Conservation (phyloP, 2,888 invertebrate species). For the Nebria brevicollis region DNA sequence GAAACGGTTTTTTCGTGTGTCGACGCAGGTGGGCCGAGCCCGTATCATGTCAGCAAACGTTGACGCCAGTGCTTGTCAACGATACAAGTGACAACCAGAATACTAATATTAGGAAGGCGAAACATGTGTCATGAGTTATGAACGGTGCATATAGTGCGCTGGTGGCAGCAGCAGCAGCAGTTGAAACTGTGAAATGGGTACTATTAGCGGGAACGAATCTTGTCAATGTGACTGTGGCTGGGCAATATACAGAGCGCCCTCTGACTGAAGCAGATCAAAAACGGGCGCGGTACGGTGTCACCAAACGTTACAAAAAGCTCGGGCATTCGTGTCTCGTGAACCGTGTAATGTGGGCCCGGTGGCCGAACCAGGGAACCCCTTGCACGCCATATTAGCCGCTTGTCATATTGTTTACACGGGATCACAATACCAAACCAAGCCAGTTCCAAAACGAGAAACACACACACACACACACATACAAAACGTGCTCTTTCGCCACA, state of each 20-base stretch:
- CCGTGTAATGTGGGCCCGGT: constrained; percentile 53
- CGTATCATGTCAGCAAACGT: constrained; percentile 53
- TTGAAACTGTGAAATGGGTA: constrained; percentile 49
- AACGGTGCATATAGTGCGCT: constrained; percentile 17
- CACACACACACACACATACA: neutral
- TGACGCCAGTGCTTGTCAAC: constrained; percentile 33
- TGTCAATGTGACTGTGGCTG: neutral
- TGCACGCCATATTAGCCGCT: constrained; percentile 62
- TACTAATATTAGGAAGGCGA: constrained; percentile 55
- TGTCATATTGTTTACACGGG: constrained; percentile 64
- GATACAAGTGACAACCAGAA: constrained; percentile 51
- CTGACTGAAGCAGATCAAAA: constrained; percentile 18
- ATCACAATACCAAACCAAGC: constrained; percentile 24
- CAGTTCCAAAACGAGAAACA: neutral
- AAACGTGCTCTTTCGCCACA: neutral
- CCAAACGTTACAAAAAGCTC: constrained; percentile 49
- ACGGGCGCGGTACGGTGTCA: constrained; percentile 49
- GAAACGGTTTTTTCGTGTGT: constrained; percentile 48
- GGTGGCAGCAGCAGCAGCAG: constrained; percentile 30
- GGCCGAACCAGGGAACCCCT: constrained; percentile 45
- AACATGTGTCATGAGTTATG: constrained; percentile 36
- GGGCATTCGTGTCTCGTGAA: constrained; percentile 52
- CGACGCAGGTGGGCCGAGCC: constrained; percentile 60
- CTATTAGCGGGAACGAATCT: constrained; percentile 14
- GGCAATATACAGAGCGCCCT: neutral